A percentile compares a stretch with the other conserved stretches of the same genome.
Conservation (phyloP, 2,888 invertebrate species). For the Drosophila recens region DNA sequence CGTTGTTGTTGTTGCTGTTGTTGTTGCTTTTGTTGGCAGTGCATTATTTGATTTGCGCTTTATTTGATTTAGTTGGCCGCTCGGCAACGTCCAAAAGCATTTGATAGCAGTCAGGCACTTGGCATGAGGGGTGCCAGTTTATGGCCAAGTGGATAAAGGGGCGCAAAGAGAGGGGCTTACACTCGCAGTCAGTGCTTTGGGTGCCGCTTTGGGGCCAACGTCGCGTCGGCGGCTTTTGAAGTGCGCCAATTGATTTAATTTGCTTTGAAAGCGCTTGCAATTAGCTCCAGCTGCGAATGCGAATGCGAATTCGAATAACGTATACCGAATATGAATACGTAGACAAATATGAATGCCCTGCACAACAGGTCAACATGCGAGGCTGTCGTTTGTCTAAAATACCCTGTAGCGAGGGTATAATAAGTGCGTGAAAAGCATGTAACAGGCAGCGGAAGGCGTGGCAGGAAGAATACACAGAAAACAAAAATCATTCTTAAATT, state of each 20-base stretch:
- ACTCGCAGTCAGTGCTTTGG: conserved; percentile 8
- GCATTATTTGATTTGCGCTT: conserved; percentile 68
- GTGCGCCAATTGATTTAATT: conserved; percentile 72
- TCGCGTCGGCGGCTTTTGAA: conserved; percentile 61
- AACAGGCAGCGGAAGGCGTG: background rate
- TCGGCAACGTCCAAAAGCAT: conserved; percentile 36
- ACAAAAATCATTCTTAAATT: too few species aligned
- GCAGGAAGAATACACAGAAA: background rate
- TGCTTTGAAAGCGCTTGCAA: conserved; percentile 68
- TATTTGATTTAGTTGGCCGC: conserved; percentile 65
- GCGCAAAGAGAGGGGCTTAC: background rate
- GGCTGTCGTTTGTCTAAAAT: background rate
- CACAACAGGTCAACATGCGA: conserved; percentile 46
- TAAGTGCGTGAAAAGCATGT: background rate
- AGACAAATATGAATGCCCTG: conserved; percentile 15
- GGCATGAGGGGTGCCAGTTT: background rate
- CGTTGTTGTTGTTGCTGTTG: conserved; percentile 11
- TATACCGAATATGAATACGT: conserved; percentile 1
- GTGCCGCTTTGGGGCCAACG: conserved; percentile 19
- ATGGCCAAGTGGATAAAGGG: background rate
- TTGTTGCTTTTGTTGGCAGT: conserved; percentile 28
- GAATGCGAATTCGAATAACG: conserved; percentile 11
- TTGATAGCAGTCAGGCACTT: conserved; percentile 50
- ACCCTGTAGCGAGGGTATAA: background rate
- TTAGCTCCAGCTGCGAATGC: conserved; percentile 49